Evolutionary conservation across 2,797 vertebrate genomes (phyloP), one percentile per base, ranked within the genome.

Genomic region (Epinephelus malabaricus): DNA sequence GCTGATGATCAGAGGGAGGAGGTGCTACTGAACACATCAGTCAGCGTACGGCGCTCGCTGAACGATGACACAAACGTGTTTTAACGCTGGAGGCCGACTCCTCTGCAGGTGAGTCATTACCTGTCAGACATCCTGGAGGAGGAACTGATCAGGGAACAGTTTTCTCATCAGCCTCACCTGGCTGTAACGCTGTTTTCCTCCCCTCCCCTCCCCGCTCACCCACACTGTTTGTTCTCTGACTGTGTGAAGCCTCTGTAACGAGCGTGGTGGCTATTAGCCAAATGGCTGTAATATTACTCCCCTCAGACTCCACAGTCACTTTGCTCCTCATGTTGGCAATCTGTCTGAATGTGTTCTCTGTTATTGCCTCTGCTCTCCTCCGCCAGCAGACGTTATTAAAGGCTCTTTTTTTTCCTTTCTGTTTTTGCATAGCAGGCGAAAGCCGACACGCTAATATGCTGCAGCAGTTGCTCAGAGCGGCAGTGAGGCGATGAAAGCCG

Each of bases 221-320:
- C 34, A 18, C 17, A 18, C 64, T 78, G 84, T 81, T 76, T 81
- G 82, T 66, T 65, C 78, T 78, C n/a, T 2, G 18, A 55, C 73
- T 73, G 64, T 69, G 63, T 82, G 81, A 75, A 80, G 71, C 78
- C 55, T 55, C 70, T 46, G 79, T 86, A 87, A 89, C 68, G 46
- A 83, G 85, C 56, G 7, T 1, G 7, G 60, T 69, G 70, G 71
- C 89, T 88, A 86, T 92, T 91, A 92, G 82, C 88, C 78, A 88
- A 92, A 92, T 82, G 82, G 87, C 84, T 87, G 84, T 89, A 90
- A 89, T 81, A 87, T 90, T 79, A 92, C 79, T 90, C 79, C 76
- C 82, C 64, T 73, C 76, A 85, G 89, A 81, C 85, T 82, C 71
- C 51, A 43, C 78, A 81, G 73, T 82, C 86, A 79, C 85, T 88